phyloP scores from a whole-genome alignment of 2,113 vertebrate genomes.

The Hydrolagus affinis region DNA sequence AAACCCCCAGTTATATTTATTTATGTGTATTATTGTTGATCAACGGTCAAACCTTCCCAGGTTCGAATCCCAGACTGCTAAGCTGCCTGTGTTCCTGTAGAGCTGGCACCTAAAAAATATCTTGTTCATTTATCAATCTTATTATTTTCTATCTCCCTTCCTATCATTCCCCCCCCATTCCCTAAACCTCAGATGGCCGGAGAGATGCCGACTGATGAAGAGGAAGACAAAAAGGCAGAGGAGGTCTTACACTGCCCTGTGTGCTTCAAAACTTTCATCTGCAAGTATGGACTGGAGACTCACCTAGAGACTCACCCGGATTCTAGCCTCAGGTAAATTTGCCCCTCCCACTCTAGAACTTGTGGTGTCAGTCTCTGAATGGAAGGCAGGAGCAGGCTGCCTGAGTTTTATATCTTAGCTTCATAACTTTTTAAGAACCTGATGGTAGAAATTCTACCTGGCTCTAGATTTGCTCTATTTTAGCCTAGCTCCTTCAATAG shows the following conservation, averaged over 20 bases:
- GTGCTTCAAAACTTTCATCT: conserved; percentile 82
- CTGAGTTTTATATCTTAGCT: background rate
- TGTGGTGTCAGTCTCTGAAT: background rate
- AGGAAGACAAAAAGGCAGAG: conserved; percentile 57
- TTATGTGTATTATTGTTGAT: too few species aligned
- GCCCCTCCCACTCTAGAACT: background rate
- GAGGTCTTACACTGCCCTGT: conserved; percentile 77
- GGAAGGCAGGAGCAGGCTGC: background rate
- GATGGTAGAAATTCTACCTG: too few species aligned
- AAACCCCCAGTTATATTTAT: too few species aligned
- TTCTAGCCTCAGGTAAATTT: conserved; percentile 69
- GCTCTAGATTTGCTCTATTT: too few species aligned
- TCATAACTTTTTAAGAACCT: too few species aligned
- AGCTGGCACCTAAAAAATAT: background rate
- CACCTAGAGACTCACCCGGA: conserved; percentile 93
- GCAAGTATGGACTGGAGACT: conserved; percentile 78
- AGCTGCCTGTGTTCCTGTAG: too few species aligned
- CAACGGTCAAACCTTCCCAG: too few species aligned
- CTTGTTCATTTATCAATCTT: background rate
- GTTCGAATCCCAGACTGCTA: too few species aligned
- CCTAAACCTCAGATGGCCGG: conserved; percentile 59
- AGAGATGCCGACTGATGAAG: conserved; percentile 51
- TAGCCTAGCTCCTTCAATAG: too few species aligned
- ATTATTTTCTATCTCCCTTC: background rate
- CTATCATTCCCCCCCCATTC: background rate